Conservation (phyloP, 2,797 vertebrate genomes). For the Pyrocephalus nanus region DNA sequence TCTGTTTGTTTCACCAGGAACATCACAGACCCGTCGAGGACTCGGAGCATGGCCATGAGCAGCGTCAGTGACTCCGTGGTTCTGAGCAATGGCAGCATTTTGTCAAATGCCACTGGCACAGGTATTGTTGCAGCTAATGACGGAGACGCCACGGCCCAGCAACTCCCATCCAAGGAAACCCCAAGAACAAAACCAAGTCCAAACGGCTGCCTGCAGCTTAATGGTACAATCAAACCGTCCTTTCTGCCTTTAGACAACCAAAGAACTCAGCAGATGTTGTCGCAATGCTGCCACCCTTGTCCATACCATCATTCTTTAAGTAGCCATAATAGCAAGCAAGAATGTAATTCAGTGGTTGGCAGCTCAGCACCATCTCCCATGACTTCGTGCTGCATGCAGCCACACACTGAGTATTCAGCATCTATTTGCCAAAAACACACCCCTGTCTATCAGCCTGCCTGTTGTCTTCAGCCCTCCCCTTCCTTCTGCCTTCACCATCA, state of each 20-base stretch:
- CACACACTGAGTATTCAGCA: conserved; percentile 74
- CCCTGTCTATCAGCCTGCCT: conserved; percentile 76
- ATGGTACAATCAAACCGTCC: conserved; percentile 79
- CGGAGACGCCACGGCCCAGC: conserved; percentile 35
- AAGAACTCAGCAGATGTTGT: conserved; percentile 72
- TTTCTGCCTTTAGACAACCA: conserved; percentile 80
- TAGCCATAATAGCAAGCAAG: conserved; percentile 80
- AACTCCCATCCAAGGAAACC: conserved; percentile 61
- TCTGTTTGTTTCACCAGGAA: conserved; percentile 63
- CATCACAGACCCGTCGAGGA: conserved; percentile 7
- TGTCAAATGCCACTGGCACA: conserved; percentile 54
- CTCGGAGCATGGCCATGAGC: conserved; percentile 86
- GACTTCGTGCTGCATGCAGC: conserved; percentile 74
- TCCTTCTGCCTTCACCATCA: conserved; percentile 84
- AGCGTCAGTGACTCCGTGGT: conserved; percentile 75
- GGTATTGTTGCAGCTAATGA: conserved; percentile 40
- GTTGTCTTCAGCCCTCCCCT: conserved; percentile 83
- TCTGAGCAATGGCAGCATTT: conserved; percentile 79
- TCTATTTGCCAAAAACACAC: conserved; percentile 79
- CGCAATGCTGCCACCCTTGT: conserved; percentile 84
- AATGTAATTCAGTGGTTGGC: conserved; percentile 75
- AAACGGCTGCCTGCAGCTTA: conserved; percentile 83
- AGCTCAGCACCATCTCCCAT: conserved; percentile 59
- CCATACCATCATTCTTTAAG: conserved; percentile 82
- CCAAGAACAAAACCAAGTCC: conserved; percentile 73